Evolutionary conservation across 2,888 invertebrate genomes (phyloP), one percentile per base, ranked within the genome.

Genomic region (Scaptomyza parva): DNA sequence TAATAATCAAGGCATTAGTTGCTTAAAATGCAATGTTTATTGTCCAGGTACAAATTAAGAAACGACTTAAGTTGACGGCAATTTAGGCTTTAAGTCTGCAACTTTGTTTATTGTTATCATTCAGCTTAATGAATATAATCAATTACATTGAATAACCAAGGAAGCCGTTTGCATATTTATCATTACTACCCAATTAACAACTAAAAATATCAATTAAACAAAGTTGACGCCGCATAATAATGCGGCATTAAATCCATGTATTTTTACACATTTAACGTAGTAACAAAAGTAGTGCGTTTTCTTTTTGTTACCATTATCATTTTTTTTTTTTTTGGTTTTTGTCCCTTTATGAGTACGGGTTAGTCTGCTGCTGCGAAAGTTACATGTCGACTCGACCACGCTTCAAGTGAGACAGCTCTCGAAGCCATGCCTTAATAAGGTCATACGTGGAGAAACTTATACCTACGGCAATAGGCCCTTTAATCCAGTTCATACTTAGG

Each of bases 401-500:
- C 60, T 90, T 91, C 22, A 89, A 79, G 62, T 91, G 90, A 39
- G 90, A 88, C 57, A 91, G 59, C 76, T 92, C 92, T 71, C 95
- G 91, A 24, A 96, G 92, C 8, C 93, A 90, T 57, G 94, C 93
- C 76, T 95, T 95, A 64, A 96, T 94, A 41, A 94, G 93, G 92
- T 99, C 99, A 92, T 98, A 98, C 0, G 97, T 97, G 3, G 98
- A 96, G 92, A 99, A 99, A 86, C 98, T 98, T 86, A 99, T 97
- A 61, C 99, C 99, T 9, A 96, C 97, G 0, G 97, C 96, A 52
- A 97, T 95, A 7, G 97, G 97, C 0, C 97, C 97, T 91, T 97
- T 97, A 53, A 99, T 95, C 98, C 99, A 99, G 92, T 99, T 99
- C 98, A 99, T 98, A 83, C 97, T 97, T n/a, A 99, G 94, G 0